phyloP scores from a whole-genome alignment of 2,888 invertebrate genomes.

The Nowickia ferox region DNA sequence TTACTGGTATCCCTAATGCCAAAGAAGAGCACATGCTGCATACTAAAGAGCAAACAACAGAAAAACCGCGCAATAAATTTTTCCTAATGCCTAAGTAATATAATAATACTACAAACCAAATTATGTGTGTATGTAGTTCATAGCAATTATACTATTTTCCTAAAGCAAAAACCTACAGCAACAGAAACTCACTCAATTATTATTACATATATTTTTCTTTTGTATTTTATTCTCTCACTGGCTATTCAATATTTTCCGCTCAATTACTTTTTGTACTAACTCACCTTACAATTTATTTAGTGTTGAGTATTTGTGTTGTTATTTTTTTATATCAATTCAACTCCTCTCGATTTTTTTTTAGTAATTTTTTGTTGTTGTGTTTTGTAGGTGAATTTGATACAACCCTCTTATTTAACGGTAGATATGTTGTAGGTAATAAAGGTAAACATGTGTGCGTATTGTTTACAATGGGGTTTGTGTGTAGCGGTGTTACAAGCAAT shows the following conservation, averaged over 20 bases:
- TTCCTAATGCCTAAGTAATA: background rate
- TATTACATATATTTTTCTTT: background rate
- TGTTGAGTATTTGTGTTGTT: constrained; percentile 27
- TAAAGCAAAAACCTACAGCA: background rate
- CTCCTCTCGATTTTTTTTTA: constrained; percentile 4
- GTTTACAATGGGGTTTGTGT: constrained; percentile 32
- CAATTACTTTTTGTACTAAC: constrained; percentile 31
- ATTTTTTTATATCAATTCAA: constrained; percentile 17
- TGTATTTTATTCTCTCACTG: constrained; percentile 9
- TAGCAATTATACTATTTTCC: background rate
- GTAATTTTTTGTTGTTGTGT: background rate
- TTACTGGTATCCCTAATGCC: background rate
- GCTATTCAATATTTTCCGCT: background rate
- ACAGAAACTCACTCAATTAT: constrained; percentile 25
- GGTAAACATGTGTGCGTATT: constrained; percentile 21
- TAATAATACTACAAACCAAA: background rate
- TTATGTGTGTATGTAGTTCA: background rate
- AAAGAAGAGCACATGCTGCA: background rate
- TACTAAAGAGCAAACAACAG: background rate
- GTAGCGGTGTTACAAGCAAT: constrained; percentile 47
- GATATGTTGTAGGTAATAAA: background rate
- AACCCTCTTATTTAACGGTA: constrained; percentile 50
- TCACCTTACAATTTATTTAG: constrained; percentile 55
- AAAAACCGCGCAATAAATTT: constrained; percentile 11
- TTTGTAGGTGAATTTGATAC: constrained; percentile 28